Base-by-base conservation (phyloP, 2,888 invertebrate species). In the Anarsia innoxiella region DNA sequence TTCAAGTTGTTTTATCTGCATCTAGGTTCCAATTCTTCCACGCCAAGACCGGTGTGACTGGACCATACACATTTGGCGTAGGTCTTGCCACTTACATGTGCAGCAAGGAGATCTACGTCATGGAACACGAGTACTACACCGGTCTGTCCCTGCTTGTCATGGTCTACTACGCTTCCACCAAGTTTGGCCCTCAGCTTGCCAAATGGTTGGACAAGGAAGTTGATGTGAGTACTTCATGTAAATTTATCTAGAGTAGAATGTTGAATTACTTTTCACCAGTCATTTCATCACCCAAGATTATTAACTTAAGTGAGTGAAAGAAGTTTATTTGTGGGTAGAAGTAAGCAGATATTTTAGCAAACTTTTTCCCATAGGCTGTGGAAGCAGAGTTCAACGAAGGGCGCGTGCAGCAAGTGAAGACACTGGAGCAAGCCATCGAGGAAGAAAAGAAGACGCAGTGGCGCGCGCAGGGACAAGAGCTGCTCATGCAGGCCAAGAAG, bases 51-150 rank as follows among this genome's bases (percentile, higher is more conserved):
- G 91, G 91, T 66, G 90, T 92, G 64, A 88, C 90, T 71, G 98
- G 99, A 13, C 97, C 98, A 0, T 99, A 99, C 78, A 88, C 93
- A 23, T 94, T 99, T 54, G 92, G 92, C 15, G 87, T 89, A 41
- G 93, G 94, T 53, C 72, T 97, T 2, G 66, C 89, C 37, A 94
- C 96, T 1, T 97, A 93, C 69, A 78, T 98, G 37, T 76, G 93
- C 66, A 97, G 97, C 72, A 99, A 99, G 84, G 99, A 99, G 86
- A 91, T 93, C 57, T 96, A 92, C 60, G 93, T 99, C 1, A 86
- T 96, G 87, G 98, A 99, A 69, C 97, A 98, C 59, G 96, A 97
- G 68, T 96, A 90, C 82, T 93, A 92, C 76, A 90, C 90, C 37
- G 94, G 95, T 36, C 56, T 94, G 4, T 91, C 94, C 0, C 75